Conservation (phyloP, 2,888 invertebrate species). For the Andrena hattorfiana region DNA sequence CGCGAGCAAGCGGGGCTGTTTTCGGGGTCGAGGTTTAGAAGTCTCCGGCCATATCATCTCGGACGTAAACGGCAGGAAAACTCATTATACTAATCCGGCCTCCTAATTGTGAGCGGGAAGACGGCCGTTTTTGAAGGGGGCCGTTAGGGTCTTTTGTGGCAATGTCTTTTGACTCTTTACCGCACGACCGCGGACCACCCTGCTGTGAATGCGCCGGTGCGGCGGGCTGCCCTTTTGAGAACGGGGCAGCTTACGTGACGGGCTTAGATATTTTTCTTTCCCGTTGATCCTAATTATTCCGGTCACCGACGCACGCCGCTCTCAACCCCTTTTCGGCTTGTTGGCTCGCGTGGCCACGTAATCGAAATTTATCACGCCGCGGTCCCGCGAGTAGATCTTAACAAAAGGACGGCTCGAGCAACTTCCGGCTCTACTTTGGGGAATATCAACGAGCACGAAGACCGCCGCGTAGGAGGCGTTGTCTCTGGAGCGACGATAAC, state of each 20-base stretch:
- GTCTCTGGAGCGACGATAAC: slow-evolving; percentile 19
- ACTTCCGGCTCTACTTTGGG: slow-evolving; percentile 34
- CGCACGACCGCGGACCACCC: slow-evolving; percentile 67
- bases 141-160: slow-evolving; percentile 55
- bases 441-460: slow-evolving; percentile 61
- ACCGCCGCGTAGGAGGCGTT: slow-evolving; percentile 19
- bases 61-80: slow-evolving; percentile 58
- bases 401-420: slow-evolving; percentile 56
- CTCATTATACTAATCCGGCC: slow-evolving; percentile 71
- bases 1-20: slow-evolving; percentile 7
- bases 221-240: slow-evolving; percentile 52
- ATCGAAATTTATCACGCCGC: slow-evolving; percentile 72
- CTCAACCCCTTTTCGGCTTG: slow-evolving; percentile 29
- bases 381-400: slow-evolving; percentile 60
- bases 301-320: slow-evolving; percentile 46
- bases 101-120: slow-evolving; percentile 70
- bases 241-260: slow-evolving; percentile 68
- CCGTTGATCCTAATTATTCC: slow-evolving; percentile 71
- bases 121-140: slow-evolving; percentile 34
- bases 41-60: slow-evolving; percentile 37
- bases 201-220: slow-evolving; percentile 56
- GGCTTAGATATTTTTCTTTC: slow-evolving; percentile 70
- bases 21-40: slow-evolving; percentile 25
- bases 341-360: slow-evolving; percentile 54
- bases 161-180: slow-evolving; percentile 70